Evolutionary conservation across 2,888 invertebrate species (phyloP), one percentile per base, ranked within the genome.

Genomic region (Trisateles emortualis): DNA sequence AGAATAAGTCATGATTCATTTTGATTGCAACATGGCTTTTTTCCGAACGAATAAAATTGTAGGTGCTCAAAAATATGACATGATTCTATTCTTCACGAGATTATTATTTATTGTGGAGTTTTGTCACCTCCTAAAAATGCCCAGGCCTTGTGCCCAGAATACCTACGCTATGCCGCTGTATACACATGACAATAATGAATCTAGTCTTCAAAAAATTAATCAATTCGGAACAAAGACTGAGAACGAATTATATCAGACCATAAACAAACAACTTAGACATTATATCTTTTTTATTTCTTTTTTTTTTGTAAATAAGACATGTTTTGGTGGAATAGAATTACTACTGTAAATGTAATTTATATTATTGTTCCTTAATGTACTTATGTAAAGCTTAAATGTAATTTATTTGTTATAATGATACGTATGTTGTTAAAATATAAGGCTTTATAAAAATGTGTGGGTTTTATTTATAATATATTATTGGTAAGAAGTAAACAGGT

Each of bases 371-470:
- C 89, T 88, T 86, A 82, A 64, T 80, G 83, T 87, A 87, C 83
- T 84, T 86, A 87, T 79, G 70, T 78, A 60, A 78, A 78, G 76
- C 79, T 77, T 75, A 74, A 76, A 73, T 86, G 72, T 82, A 87
- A 86, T 85, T 88, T 88, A 90, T 90, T 59, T 71, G 72, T 71
- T 90, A 88, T 88, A 88, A 82, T 80, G 68, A 84, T 82, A 83
- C 78, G 70, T 84, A 86, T 81, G 86, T 90, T 91, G 87, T 88
- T 89, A 84, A 81, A 87, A 88, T 84, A 83, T 84, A 85, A 84
- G 84, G 83, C 79, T 84, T 85, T 76, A 80, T 76, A 66, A 72
- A 75, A 63, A 47, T 33, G 68, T 64, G n/a, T 59, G 14, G 38
- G 73, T 83, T 81, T 82, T 47, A 67, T 68, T 78, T 43, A n/a